These are phyloP conservation scores for Anarsia innoxiella DNA, from an alignment of 2,888 invertebrate species.

Conservation along the genomic window DNA sequence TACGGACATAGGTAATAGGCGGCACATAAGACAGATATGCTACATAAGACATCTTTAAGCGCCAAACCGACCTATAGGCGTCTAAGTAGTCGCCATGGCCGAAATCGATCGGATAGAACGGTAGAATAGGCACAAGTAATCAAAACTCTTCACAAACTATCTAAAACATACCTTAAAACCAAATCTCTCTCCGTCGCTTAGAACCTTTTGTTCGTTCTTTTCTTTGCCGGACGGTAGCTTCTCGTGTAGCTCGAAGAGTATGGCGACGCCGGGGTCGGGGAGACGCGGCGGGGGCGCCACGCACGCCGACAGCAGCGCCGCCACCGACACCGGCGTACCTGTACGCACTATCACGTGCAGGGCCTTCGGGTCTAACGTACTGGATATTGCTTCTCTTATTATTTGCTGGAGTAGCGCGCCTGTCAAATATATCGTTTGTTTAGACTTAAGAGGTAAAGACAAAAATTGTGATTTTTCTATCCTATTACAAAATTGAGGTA, in stretches of 20 bases:
- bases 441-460: too few species aligned
- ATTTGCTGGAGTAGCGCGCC: constrained; percentile 74
- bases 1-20: too few species aligned
- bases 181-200: constrained; percentile 55
- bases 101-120: too few species aligned
- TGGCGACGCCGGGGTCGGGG: constrained; percentile 75
- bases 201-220: constrained; percentile 46
- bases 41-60: too few species aligned
- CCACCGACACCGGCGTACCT: constrained; percentile 78
- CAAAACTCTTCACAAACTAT: too few species aligned
- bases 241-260: constrained; percentile 74
- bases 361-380: constrained; percentile 28
- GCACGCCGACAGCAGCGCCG: constrained; percentile 73
- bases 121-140: too few species aligned
- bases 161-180: constrained; percentile 62
- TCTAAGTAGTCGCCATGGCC: too few species aligned
- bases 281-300: constrained; percentile 72
- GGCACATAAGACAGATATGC: too few species aligned
- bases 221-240: constrained; percentile 36
- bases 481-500: too few species aligned
- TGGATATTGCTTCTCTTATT: constrained; percentile 62
- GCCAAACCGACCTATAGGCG: too few species aligned
- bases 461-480: too few species aligned
- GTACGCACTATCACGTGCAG: constrained; percentile 71
- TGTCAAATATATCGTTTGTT: too few species aligned